These are phyloP conservation scores for Drosophila fungiperda DNA, from an alignment of 2,888 invertebrate genomes.

Conservation along the genomic window DNA sequence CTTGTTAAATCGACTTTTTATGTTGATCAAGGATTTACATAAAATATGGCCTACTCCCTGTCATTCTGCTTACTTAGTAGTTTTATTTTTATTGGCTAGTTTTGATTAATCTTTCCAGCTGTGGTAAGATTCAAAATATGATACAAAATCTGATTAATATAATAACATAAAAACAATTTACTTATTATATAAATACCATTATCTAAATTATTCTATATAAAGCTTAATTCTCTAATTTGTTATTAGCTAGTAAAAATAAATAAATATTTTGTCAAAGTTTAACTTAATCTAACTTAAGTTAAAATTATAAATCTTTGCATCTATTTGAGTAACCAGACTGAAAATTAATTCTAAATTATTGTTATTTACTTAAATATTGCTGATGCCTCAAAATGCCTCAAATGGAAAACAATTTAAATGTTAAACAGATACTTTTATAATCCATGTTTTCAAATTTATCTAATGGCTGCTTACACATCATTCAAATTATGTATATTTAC, in stretches of 20 bases:
- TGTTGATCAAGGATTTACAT: too few species aligned
- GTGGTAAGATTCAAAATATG: too few species aligned
- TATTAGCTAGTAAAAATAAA: not conserved
- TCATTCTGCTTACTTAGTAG: not conserved
- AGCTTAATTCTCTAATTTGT: not conserved
- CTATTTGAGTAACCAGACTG: not conserved
- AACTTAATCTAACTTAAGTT: not conserved
- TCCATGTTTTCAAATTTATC: not conserved
- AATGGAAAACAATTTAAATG: not conserved
- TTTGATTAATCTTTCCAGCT: not conserved
- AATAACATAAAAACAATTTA: not conserved
- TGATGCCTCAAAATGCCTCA: not conserved
- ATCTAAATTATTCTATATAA: rapidly evolving
- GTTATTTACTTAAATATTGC: not conserved
- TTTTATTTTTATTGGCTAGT: not conserved
- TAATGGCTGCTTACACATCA: not conserved
- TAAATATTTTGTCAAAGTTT: not conserved
- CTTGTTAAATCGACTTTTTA: not conserved
- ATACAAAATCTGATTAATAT: not conserved
- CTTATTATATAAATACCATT: not conserved
- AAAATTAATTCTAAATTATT: not conserved
- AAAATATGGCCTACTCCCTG: not conserved
- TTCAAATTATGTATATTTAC: not conserved
- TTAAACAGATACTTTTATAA: not conserved
- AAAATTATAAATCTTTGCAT: not conserved